These are phyloP conservation scores for Campoletis sonorensis DNA, from an alignment of 1,140 invertebrate species.

Conservation along the genomic window DNA sequence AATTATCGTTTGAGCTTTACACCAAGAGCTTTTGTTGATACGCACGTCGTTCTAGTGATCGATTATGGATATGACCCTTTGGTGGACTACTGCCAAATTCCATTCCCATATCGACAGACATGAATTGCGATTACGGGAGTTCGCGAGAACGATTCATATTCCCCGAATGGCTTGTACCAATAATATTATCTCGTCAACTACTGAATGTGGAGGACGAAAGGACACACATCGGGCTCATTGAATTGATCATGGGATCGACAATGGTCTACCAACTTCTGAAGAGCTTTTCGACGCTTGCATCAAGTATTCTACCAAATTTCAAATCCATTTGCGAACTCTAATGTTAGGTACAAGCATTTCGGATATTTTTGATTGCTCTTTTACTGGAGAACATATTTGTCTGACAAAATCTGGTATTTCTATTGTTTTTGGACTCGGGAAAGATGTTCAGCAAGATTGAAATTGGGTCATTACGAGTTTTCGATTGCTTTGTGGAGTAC, in stretches of 20 bases:
- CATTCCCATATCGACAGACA: constrained; percentile 12
- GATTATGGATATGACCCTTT: constrained; percentile 23
- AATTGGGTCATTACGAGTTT: too few species aligned
- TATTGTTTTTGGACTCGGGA: not conserved
- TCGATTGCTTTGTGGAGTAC: too few species aligned
- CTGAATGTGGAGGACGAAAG: not conserved
- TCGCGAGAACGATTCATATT: constrained; percentile 31
- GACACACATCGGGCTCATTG: not conserved
- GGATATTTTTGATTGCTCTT: too few species aligned
- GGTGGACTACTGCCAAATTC: constrained; percentile 23
- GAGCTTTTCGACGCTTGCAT: constrained; percentile 5
- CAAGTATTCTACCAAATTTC: not conserved
- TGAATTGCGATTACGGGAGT: constrained; percentile 20
- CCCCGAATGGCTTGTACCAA: not conserved
- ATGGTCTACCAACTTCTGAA: not conserved
- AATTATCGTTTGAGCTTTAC: not conserved
- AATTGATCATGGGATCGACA: constrained; percentile 18
- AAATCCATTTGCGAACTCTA: not conserved
- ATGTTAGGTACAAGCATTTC: too few species aligned
- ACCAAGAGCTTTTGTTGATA: not conserved
- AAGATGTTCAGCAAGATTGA: not conserved
- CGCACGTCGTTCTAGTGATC: not conserved
- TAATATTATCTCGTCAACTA: constrained; percentile 15
- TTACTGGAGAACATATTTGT: too few species aligned
- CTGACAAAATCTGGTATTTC: too few species aligned